Percentiles rank a stretch among this genome's conserved stretches.
Conservation (phyloP, 2,113 vertebrate genomes). For the Brachypodius melanocephalos region DNA sequence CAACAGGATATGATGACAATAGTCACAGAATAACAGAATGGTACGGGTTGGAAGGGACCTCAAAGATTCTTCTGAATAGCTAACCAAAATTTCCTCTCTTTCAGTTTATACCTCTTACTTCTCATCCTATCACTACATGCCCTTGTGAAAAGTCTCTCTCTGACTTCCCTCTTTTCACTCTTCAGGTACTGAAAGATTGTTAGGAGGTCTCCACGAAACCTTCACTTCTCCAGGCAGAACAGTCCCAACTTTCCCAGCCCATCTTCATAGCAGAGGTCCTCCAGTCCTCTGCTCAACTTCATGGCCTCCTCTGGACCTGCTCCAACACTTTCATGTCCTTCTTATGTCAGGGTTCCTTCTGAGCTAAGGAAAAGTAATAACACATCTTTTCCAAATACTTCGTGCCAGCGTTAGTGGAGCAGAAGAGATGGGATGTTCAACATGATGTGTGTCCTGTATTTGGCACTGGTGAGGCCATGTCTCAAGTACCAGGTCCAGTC, state of each 20-base stretch:
- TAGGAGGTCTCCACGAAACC: background rate
- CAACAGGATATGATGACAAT: background rate
- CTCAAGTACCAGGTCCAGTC: rapidly evolving
- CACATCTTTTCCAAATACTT: background rate
- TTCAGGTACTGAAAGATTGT: background rate
- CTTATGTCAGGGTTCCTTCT: background rate
- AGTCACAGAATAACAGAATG: background rate
- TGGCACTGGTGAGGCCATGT: rapidly evolving
- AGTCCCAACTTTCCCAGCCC: background rate
- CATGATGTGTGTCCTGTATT: rapidly evolving
- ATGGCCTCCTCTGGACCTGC: background rate
- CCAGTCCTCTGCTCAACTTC: background rate
- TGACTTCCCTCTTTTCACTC: background rate
- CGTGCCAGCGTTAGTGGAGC: rapidly evolving
- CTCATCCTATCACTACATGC: background rate
- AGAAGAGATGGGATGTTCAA: rapidly evolving
- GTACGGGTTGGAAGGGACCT: background rate
- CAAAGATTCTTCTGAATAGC: background rate
- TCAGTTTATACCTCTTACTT: background rate
- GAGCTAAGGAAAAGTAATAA: background rate
- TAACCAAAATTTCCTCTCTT: background rate
- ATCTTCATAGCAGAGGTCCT: background rate
- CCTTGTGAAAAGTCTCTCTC: background rate
- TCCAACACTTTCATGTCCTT: background rate
- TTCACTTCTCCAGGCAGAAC: background rate